Evolutionary conservation across 2,113 vertebrate species (phyloP), one percentile per base, ranked within the genome.

Genomic region (Sylvilagus bachmani): DNA sequence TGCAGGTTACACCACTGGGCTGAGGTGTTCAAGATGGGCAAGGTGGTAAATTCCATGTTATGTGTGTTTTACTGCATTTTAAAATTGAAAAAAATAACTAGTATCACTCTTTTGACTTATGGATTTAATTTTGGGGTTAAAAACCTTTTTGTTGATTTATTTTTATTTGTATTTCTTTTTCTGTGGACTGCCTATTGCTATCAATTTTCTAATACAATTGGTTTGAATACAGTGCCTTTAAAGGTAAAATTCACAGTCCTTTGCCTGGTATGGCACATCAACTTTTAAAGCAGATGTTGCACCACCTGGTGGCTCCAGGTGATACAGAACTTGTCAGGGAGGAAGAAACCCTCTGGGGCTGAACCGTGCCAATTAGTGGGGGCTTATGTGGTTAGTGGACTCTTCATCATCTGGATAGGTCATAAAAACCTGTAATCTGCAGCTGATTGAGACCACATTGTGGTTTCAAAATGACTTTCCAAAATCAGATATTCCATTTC

Each of bases 391-490:
- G 29, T 73, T 44, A 5, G 25, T n/a, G 1, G 12, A 55, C 13
- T 53, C 10, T 11, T 3, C 8, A 11, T 61, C 58, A 2, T n/a
- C 10, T 31, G n/a, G 21, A 5, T 79, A 9, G 38, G 22, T 62
- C 44, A 11, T 74, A 58, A 19, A 36, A 78, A 83, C 1, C 36
- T 24, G 4, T 29, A 49, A 74, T 33, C 77, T 89, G 6, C 61
- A 55, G 89, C 82, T 77, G 62, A 25, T 73, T 74, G 58, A 88
- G 64, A 2, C 31, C 2, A 5, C n/a, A 21, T 69, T 74, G 27
- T 67, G 73, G 70, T 62, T 91, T 93, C 12, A 82, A 69, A 89
- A 80, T 5, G 83, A 86, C 89, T 93, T 96, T 90, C 88, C 71
- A 71, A 71, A 86, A 90, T 87, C 74, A 78, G 79, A 10, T 11